Base-by-base conservation (phyloP, 2,888 invertebrate species). In the Theretra japonica region DNA sequence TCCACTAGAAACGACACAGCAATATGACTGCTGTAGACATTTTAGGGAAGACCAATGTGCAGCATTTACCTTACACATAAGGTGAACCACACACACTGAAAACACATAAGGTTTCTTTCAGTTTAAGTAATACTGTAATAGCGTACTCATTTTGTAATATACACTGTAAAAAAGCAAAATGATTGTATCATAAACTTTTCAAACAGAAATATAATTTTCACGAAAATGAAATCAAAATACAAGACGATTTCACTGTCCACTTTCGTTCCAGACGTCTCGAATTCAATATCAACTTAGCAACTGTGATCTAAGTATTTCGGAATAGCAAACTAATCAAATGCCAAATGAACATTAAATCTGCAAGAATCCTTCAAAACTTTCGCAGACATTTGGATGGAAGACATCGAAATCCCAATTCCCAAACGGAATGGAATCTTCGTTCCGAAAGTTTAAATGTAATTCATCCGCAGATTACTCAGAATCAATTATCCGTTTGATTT, bases 271-370 rank as follows among this genome's bases (percentile, higher is more conserved):
- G 30, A 60, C 60, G n/a, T 60, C 30, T 8, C 30, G n/a, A 60
- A 33, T 8, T 33, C 30, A 59, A 59, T 59, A 28, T 60, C 30
- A 19, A 60, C 30, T 30, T 4, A n/a, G 60, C 33, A 1, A 53
- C 53, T 30, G 60, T 8, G n/a, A 30, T 60, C 33, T 62, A 33
- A 41, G 23, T 62, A 62, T 62, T 60, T 62, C 41, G 53, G n/a
- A 62, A 53, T 62, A 75, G 41, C 62, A 72, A 71, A 77, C 75
- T 75, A 76, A 75, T 77, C 72, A 68, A 68, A 76, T 72, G 70
- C 73, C 72, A 73, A 76, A 78, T 69, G 70, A 73, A 76, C 78
- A 75, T 70, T 73, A 72, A 74, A 75, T 76, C 72, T 70, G 69
- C 50, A 70, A 70, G 71, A 72, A 73, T 56, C 53, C 33, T 72